Percentiles rank a stretch among this genome's conserved stretches.
phyloP scores from a whole-genome alignment of 2,113 vertebrate genomes.

The Rattus norvegicus region DNA sequence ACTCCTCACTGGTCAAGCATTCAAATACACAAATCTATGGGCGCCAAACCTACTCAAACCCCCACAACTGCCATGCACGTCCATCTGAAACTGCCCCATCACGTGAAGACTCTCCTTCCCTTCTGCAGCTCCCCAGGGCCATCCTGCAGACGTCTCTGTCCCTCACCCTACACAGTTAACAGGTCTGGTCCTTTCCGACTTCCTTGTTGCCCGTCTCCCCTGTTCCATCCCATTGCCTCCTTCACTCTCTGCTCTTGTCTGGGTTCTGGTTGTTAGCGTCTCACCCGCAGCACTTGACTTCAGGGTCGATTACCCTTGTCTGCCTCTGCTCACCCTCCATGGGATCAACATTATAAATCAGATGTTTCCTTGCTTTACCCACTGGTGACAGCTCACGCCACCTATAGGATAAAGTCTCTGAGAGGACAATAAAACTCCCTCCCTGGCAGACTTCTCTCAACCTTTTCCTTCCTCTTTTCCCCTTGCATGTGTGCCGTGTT shows the following conservation, averaged over 20 bases:
- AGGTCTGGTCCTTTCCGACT: not conserved
- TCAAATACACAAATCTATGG: no score
- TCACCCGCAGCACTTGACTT: not conserved
- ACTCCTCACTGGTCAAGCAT: no score
- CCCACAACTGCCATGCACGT: no score
- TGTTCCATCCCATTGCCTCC: not conserved
- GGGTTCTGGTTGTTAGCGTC: not conserved
- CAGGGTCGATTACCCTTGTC: not conserved
- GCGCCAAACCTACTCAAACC: no score
- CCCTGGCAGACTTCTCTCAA: not conserved
- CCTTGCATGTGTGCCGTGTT: not conserved
- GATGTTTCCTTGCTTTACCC: not conserved
- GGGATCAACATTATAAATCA: not conserved
- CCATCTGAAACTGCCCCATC: not conserved
- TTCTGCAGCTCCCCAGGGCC: not conserved
- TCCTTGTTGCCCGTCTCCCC: not conserved
- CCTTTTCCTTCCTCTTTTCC: not conserved
- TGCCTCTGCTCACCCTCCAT: not conserved
- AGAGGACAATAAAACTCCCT: not conserved
- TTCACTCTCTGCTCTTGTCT: not conserved
- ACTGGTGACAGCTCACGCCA: not conserved
- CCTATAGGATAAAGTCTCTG: not conserved
- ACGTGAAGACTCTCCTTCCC: no score
- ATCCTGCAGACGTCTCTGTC: not conserved
- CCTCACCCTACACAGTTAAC: rapidly evolving